phyloP scores from a whole-genome alignment of 2,113 vertebrate genomes.

The Lagenorhynchus albirostris region DNA sequence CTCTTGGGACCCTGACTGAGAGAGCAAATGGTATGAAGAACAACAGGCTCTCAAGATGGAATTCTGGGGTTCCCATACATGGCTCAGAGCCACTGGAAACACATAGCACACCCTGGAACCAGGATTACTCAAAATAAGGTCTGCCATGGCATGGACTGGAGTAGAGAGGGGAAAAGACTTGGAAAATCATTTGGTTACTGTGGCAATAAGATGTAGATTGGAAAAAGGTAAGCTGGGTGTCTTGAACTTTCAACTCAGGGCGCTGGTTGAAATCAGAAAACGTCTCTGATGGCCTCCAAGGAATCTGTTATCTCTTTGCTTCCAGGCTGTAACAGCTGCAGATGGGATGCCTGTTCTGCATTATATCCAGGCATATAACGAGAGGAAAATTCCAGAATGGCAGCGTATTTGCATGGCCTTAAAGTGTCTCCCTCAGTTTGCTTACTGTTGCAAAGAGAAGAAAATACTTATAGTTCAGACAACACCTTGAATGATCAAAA shows the following conservation, averaged over 20 bases:
- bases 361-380: not conserved
- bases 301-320: not conserved
- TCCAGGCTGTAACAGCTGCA: not conserved
- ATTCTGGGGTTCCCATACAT: not conserved
- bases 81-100: not conserved
- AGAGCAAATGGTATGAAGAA: not conserved
- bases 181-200: not conserved
- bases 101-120: not conserved
- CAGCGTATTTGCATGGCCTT: not conserved
- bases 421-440: not conserved
- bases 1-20: not conserved
- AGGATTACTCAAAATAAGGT: not conserved
- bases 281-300: not conserved
- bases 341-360: not conserved
- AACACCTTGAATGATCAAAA: not conserved
- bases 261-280: not conserved
- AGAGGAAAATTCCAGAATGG: not conserved
- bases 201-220: not conserved
- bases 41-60: not conserved
- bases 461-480: not conserved
- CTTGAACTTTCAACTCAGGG: not conserved
- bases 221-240: not conserved
- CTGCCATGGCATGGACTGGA: not conserved
- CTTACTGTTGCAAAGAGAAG: not conserved
- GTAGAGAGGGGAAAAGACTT: not conserved